Conservation (phyloP, 2,797 vertebrate genomes). For the Amblyopsis hoosieri region DNA sequence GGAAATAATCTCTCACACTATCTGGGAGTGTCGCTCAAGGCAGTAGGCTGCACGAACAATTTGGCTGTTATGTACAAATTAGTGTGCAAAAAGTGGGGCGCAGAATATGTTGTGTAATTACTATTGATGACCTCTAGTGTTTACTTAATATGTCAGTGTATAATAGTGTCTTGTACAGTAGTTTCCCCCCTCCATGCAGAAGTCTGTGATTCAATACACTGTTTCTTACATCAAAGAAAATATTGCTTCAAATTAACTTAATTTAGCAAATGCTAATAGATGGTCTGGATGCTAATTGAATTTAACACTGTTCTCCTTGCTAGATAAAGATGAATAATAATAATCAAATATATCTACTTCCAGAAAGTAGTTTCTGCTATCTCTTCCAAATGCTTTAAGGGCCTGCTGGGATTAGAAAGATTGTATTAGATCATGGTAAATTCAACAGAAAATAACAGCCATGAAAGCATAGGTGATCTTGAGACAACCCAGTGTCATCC, state of each 20-base stretch:
- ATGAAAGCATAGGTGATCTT: neutral
- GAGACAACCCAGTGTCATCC: slow-evolving; percentile 12
- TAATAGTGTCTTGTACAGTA: too few relatives aligned
- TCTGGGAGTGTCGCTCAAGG: slow-evolving; percentile 30
- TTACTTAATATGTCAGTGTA: neutral
- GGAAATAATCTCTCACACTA: slow-evolving; percentile 39
- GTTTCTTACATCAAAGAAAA: too few relatives aligned
- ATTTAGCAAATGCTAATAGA: neutral
- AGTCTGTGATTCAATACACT: too few relatives aligned
- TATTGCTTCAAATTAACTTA: neutral
- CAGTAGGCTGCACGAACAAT: slow-evolving; percentile 1
- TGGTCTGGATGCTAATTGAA: neutral
- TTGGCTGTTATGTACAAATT: slow-evolving; percentile 38
- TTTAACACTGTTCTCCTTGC: neutral
- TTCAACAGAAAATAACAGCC: slow-evolving; percentile 8
- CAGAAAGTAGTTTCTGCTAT: neutral
- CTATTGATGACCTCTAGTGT: slow-evolving; percentile 1
- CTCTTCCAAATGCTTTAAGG: neutral
- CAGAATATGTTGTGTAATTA: slow-evolving; percentile 9
- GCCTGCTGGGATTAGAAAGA: neutral
- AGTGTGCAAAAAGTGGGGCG: neutral
- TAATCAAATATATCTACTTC: too few relatives aligned
- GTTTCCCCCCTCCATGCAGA: too few relatives aligned
- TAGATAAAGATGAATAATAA: neutral
- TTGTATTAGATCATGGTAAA: too few relatives aligned